Base-by-base conservation (phyloP, 1,140 invertebrate genomes). In the Gonatopus flavifemur region DNA sequence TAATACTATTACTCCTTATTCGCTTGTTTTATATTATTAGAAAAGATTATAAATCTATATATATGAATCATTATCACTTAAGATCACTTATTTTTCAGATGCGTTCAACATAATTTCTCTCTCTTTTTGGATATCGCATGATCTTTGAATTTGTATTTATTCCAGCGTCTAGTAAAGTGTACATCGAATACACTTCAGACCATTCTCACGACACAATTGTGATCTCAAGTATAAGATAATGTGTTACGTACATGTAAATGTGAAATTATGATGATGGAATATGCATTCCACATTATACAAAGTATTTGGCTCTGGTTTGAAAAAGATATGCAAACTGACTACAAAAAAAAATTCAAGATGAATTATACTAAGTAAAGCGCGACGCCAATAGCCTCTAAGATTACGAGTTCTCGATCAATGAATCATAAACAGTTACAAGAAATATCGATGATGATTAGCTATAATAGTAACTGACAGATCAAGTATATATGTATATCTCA, bases 391-490 rank as follows among this genome's bases (percentile, higher is more conserved):
- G 36, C 30, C 9, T 57, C 16, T 50, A 56, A 59, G 35, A 21
- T 33, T 43, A 42, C 50, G 24, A 59, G 21, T 47, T 41, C 55
- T 41, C 50, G 47, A 25, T 1, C 19, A 36, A 8, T 18, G 38
- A 48, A 45, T 30, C 15, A 20, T 10, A 20, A 25, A 22, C 32
- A 32, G 32, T 36, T 60, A 45, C 12, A 16, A 52, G 38, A 20
- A 33, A 54, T 24, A 15, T 25, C 47, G 39, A 60, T 52, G 47
- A 60, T 60, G 42, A 54, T 38, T 62, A n/a, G n/a, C n/a, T n/a
- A n/a, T n/a, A n/a, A n/a, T n/a, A n/a, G n/a, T n/a, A n/a, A n/a
- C n/a, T n/a, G n/a, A 46, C 49, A 54, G 54, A 32, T 53, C 42
- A 48, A 55, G 47, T 36, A 49, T 31, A 56, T 42, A 49, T 46